These are phyloP conservation scores for Neogale vison DNA, from an alignment of 2,113 vertebrate genomes.

Conservation along the genomic window DNA sequence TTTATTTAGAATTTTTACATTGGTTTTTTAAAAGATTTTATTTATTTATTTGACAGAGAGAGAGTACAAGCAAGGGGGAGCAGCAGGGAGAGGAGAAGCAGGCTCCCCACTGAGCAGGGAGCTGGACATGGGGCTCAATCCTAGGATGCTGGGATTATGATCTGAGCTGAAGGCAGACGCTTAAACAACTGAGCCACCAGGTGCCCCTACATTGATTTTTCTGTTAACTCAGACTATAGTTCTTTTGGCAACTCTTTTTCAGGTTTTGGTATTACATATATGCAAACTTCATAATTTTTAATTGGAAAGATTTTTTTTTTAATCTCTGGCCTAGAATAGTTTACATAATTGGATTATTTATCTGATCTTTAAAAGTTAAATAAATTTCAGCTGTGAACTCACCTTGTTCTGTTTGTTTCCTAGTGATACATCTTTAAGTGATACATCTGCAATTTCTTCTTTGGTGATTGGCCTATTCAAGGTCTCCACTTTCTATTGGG, in stretches of 20 bases:
- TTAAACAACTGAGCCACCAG: no score
- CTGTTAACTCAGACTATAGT: not conserved
- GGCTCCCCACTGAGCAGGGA: no score
- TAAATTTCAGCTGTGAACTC: not conserved
- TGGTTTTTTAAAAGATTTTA: not conserved
- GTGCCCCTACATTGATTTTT: not conserved
- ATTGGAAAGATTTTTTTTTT: not conserved
- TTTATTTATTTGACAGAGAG: no score
- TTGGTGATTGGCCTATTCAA: not conserved
- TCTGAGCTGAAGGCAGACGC: no score
- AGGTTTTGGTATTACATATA: not conserved
- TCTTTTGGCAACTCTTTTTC: not conserved
- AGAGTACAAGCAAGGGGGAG: no score
- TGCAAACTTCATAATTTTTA: not conserved
- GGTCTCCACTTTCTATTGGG: not conserved
- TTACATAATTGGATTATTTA: not conserved
- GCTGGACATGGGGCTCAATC: no score
- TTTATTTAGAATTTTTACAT: not conserved
- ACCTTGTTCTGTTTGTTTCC: not conserved
- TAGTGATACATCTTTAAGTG: not conserved
- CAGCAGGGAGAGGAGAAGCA: no score
- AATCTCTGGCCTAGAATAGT: not conserved
- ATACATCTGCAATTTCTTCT: not conserved
- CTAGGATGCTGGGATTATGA: no score
- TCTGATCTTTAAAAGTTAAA: not conserved